Base-by-base conservation (phyloP, 2,797 vertebrate species). In the Pipistrellus pipistrellus region DNA sequence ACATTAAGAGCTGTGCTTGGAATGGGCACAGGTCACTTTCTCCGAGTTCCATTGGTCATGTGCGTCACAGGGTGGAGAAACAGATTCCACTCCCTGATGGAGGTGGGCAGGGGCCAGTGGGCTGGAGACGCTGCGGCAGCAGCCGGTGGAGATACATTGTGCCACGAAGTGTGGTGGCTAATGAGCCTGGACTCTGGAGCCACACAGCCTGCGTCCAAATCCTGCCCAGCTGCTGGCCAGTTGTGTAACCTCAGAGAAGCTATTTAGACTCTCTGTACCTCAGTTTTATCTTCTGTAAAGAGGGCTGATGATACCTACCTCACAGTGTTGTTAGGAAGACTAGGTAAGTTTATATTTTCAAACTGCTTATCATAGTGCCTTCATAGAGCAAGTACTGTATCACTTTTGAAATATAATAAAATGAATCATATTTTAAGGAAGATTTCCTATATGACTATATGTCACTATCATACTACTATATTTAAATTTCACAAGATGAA, bases 401-500 rank as follows among this genome's bases (percentile, higher is more conserved):
- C 81, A 81, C 23, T 51, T 3, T 78, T 90, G 73, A 69, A 89
- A 81, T 38, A 44, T 77, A 78, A 83, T 66, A 59, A 95, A 93
- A 77, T 46, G 23, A 69, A 59, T 88, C n/a, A n/a, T 53, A 62
- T 59, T 84, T 81, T 68, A 66, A 94, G 72, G 27, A 83, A 71
- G 66, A 46, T 30, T 84, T 75, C 23, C 57, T 69, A 38, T 1
- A 57, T 81, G 46, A 88, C 71, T 83, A 51, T 71, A 48, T 32
- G 27, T 64, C 66, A 53, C 86, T 87, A 90, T 75, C 12, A 68
- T 90, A 55, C 72, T 81, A 23, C 59, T 88, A 41, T 55, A n/a
- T 84, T 91, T 93, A 90, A 69, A 83, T 94, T 89, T 95, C 55
- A 77, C 68, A 66, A 88, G 81, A 69, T 41, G 64, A 73, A 80